Conservation (phyloP, 2,113 vertebrate genomes). For the Hirundichthys speculiger region DNA sequence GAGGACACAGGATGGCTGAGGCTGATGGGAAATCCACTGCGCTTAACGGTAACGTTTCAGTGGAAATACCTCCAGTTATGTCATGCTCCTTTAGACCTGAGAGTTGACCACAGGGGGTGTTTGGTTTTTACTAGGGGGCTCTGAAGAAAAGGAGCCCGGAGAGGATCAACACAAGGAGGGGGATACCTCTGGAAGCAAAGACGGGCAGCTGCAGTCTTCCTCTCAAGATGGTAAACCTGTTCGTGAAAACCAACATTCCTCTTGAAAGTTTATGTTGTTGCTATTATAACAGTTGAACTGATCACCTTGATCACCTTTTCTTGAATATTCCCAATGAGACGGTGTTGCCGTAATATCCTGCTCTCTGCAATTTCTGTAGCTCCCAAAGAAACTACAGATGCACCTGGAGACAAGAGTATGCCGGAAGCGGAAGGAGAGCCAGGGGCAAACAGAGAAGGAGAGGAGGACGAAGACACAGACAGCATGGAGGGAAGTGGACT, state of each 20-base stretch:
- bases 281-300: too few species aligned
- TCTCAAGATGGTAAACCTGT: slow-evolving; percentile 60
- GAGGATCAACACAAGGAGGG: slow-evolving; percentile 57
- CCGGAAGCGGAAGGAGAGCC: slow-evolving; percentile 54
- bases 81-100: too few species aligned
- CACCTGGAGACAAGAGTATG: slow-evolving; percentile 60
- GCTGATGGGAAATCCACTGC: slow-evolving; percentile 65
- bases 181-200: slow-evolving; percentile 61
- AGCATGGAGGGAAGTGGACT: slow-evolving; percentile 94
- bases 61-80: too few species aligned
- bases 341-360: background rate
- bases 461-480: slow-evolving; percentile 90
- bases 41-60: slow-evolving; percentile 71
- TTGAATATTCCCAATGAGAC: slow-evolving; percentile 17
- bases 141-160: slow-evolving; percentile 74
- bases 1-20: slow-evolving; percentile 73
- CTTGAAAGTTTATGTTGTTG: background rate
- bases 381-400: slow-evolving; percentile 63
- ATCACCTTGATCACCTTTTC: too few species aligned
- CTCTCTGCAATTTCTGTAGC: slow-evolving; percentile 41
- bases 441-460: slow-evolving; percentile 46
- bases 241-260: background rate
- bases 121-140: slow-evolving; percentile 57
- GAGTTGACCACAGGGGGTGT: background rate
- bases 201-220: slow-evolving; percentile 52